Evolutionary conservation across 2,113 vertebrate species (phyloP).

Genomic region (Gila orcuttii): DNA sequence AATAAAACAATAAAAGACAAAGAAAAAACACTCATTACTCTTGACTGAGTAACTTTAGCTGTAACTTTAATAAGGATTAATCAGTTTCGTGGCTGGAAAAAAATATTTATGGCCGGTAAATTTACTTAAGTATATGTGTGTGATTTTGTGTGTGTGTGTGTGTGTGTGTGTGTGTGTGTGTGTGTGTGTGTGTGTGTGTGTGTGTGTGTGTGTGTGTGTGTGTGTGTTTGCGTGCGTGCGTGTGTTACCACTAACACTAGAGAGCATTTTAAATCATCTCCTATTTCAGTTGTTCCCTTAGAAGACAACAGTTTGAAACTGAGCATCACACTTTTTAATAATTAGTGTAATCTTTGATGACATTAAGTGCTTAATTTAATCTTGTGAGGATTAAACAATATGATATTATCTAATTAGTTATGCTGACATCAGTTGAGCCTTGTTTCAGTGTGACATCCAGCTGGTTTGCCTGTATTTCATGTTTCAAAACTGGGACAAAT

Average conservation of each 20-base stretch:
- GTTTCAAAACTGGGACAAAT: background rate
- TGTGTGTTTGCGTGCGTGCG: too few relatives aligned
- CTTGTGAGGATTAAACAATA: background rate
- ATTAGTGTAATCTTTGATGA: background rate
- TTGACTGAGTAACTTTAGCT: too few relatives aligned
- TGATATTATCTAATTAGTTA: background rate
- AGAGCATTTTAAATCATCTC: background rate
- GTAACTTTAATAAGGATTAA: too few relatives aligned
- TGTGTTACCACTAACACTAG: too few relatives aligned
- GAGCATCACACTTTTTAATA: background rate
- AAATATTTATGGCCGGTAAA: too few relatives aligned
- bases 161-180: accelerated
- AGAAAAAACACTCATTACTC: too few relatives aligned
- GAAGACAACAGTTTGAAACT: background rate
- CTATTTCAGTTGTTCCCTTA: background rate
- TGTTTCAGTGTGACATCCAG: background rate
- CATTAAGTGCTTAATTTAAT: background rate
- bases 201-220: too few relatives aligned
- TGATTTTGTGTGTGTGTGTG: too few relatives aligned
- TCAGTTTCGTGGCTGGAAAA: too few relatives aligned
- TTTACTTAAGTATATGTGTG: too few relatives aligned
- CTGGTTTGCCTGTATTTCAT: background rate
- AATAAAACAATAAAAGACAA: too few relatives aligned
- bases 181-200: too few relatives aligned
- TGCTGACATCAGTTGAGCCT: background rate